Evolutionary conservation across 2,888 invertebrate genomes (phyloP), one percentile per base, ranked within the genome.

Genomic region (Drosophila algonquin): DNA sequence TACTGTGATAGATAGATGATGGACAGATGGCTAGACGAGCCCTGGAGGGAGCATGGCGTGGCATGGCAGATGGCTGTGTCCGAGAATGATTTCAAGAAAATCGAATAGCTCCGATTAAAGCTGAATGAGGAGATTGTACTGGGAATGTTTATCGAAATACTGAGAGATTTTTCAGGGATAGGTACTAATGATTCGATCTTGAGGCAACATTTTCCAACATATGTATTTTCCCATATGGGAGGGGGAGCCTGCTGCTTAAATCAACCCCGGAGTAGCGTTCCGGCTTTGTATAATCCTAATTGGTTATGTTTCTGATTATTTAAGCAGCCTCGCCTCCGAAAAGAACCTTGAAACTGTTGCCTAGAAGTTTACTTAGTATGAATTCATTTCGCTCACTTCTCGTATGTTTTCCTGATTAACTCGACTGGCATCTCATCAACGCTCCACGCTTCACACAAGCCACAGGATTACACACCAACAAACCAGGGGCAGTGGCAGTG

Each of bases 1-100:
- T 80, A 73, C 78, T 61, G 59, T 60, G 65, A 75, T 69, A 61
- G 77, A 65, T 63, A 56, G 75, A 55, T 73, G 61, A 60, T 40
- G 56, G 73, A 44, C 54, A 73, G 59, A 65, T 61, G 65, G 72
- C 68, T 73, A 32, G 50, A 14, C 53, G 32, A 7, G 53, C 21
- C 18, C 12, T n/a, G 40, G 21, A 21, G 18, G 18, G 18, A 18
- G 18, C 18, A 18, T 18, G 1, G 14, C 40, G 7, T 7, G 40
- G 35, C 0, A 7, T 40, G 40, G 14, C 40, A 5, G 1, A 1
- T 40, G 40, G 14, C 40, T 0, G 40, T 6, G 14, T 14, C 14
- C 2, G 14, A 7, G 14, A 14, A 14, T 6, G 14, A 40, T 40
- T 2, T 7, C 7, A 40, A 14, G n/a, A n/a, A 7, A 7, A 40